Conservation (phyloP, 2,797 vertebrate species). For the Sebastes taczanowskii region DNA sequence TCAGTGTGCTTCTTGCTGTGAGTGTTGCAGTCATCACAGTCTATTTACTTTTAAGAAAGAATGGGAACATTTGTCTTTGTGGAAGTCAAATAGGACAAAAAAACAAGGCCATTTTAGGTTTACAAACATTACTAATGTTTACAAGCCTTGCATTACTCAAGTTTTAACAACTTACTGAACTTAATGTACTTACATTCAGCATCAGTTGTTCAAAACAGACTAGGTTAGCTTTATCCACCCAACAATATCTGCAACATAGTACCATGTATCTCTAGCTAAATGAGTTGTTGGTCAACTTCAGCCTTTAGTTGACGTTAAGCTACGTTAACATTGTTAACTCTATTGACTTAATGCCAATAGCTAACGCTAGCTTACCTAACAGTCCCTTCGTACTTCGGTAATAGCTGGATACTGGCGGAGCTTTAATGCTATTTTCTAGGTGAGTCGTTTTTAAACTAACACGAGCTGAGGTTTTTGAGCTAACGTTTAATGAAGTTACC, state of each 20-base stretch:
- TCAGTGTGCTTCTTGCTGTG: neutral
- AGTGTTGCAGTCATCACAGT: neutral
- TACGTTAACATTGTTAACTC: neutral
- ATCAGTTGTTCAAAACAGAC: neutral
- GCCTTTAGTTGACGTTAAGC: neutral
- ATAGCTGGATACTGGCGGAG: neutral
- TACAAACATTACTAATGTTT: too few relatives aligned
- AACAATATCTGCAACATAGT: neutral
- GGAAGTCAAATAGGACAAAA: neutral
- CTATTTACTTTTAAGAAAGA: neutral
- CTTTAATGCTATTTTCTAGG: neutral
- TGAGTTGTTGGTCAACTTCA: neutral
- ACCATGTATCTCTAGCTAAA: too few relatives aligned
- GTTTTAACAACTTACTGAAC: constrained; percentile 12
- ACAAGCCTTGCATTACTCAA: neutral
- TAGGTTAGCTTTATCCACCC: neutral
- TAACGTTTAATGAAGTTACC: neutral
- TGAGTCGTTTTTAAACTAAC: neutral
- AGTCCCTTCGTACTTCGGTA: neutral
- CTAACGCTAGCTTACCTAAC: neutral
- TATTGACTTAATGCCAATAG: neutral
- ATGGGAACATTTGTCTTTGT: neutral
- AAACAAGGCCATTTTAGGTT: too few relatives aligned
- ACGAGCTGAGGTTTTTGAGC: neutral
- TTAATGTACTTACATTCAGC: neutral